Base-by-base conservation (phyloP, 2,113 vertebrate species). In the Pseudopipra pipra region DNA sequence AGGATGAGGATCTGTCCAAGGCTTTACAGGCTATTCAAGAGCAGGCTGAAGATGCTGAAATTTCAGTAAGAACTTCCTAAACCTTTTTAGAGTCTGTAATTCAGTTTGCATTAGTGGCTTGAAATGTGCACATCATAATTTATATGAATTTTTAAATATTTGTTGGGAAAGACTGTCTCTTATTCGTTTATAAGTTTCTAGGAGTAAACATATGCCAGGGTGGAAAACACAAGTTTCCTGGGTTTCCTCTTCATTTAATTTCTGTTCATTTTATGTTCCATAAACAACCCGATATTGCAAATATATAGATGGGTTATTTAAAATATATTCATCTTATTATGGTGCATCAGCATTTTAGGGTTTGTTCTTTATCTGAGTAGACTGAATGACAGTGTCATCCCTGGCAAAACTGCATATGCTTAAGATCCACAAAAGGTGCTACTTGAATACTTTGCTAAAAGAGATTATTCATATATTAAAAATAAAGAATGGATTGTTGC, bases 1-100 rank as follows among this genome's bases (percentile, higher is more conserved):
- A 96, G 31, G 98, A 98, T 83, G 98, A 99, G 85, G 98, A 98
- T 94, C 93, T 99, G 70, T 89, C 98, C 61, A 96, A 97, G 49
- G 98, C 97, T 35, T 89, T 98, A 63, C 97, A 98, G 75, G 89
- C 97, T 20, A 58, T 98, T 68, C 87, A 96, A 58, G 93, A 98
- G n/a, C 97, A 97, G 28, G 33, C 83, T 74, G 95, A 97, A 61
- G 97, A 97, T 46, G 74, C 71, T 9, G 84, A 94, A 9, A 80
- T 96, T 78, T 78, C 96, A 79, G 96, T 98, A 95, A 98, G 97
- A 91, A 19, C 20, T 78, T 84, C 24, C 37, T 85, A 68, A 84
- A 24, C 14, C 16, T 91, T 93, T 46, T 74, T 11, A 52, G 14
- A 49, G 8, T 79, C 25, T 63, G 7, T 71, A 44, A 23, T 66